A percentile compares a stretch with the other conserved stretches of the same genome.
phyloP scores from a whole-genome alignment of 2,113 vertebrate species.

The Cyanoderma ruficeps region DNA sequence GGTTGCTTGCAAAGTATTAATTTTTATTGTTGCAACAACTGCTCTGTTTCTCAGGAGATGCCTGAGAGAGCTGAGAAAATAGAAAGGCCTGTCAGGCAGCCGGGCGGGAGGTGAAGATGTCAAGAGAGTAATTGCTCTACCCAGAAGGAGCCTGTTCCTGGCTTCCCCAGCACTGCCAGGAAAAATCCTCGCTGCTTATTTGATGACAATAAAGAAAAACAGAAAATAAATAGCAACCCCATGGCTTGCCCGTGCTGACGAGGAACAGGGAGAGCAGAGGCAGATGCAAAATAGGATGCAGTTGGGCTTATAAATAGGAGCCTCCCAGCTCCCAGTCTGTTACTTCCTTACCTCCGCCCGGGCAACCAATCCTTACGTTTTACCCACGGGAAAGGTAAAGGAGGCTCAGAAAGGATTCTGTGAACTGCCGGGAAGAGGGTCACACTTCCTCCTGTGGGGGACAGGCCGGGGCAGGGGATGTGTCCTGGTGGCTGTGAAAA shows the following conservation, averaged over 20 bases:
- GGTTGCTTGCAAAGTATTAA: slow-evolving; percentile 8
- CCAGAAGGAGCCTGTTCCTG: slow-evolving; percentile 56
- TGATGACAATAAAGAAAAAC: neutral
- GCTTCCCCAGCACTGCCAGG: slow-evolving; percentile 38
- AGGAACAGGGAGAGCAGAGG: slow-evolving; percentile 45
- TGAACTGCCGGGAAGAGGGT: neutral
- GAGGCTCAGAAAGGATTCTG: neutral
- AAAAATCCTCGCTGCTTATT: slow-evolving; percentile 29
- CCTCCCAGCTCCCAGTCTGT: slow-evolving; percentile 36
- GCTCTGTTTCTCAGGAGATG: slow-evolving; percentile 21
- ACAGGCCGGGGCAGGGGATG: neutral
- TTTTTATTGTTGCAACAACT: neutral
- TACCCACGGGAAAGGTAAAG: neutral
- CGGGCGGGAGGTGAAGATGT: slow-evolving; percentile 34
- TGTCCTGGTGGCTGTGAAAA: neutral
- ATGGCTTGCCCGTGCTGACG: neutral
- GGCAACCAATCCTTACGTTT: neutral
- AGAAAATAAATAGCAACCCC: neutral
- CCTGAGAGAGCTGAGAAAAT: slow-evolving; percentile 31
- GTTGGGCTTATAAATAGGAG: slow-evolving; percentile 46
- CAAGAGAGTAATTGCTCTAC: slow-evolving; percentile 62
- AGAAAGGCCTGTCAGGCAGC: slow-evolving; percentile 15
- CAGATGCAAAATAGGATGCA: slow-evolving; percentile 46
- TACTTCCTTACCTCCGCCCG: neutral
- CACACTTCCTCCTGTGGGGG: neutral